Evolutionary conservation across 2,888 invertebrate genomes (phyloP), one percentile per base, ranked within the genome.

Genomic region (Himalopsyche kuldschensis): DNA sequence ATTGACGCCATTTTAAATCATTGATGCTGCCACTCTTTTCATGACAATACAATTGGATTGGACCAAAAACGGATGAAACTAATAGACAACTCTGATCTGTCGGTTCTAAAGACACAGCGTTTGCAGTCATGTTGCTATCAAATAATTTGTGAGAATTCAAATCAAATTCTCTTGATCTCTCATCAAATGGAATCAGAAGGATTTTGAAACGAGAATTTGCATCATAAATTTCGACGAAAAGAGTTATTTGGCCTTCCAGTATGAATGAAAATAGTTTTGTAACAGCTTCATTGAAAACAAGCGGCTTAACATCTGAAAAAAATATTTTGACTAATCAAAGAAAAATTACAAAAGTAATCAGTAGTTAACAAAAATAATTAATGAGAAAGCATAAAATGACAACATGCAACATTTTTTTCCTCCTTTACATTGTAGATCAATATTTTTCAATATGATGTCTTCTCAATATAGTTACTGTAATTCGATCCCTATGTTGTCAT

Each of bases 291-390:
- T 82, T 24, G 41, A 55, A 24, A 30, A 31, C 20, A 10, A 81
- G 81, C 20, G 81, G 81, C 32, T 27, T 27, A 4, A 75, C 41
- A 46, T 27, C 81, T 81, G 75, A 81, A 81, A 80, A n/a, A 47
- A n/a, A 79, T 8, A 20, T 11, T 27, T 0, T 27, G 11, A 10
- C 1, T 2, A 15, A n/a, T 15, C 30, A 10, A 10, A 11, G 27
- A 30, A 69, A 55, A 55, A 20, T 5, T 41, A 11, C 41, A 11
- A 41, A 41, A 41, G 15, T 15, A 15, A 41, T 41, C 41, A 41
- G 4, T 32, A 32, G 6, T 32, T 2, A 32, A 32, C 4, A 32
- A 0, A 32, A 32, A 2, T 32, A 6, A 4, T 32, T 32, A 6
- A 32, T 1, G 32, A 32, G 6, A 32, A 32, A 32, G 32, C 6